Evolutionary conservation across 2,113 vertebrate genomes (phyloP).

Genomic region (Peromyscus polionotus): DNA sequence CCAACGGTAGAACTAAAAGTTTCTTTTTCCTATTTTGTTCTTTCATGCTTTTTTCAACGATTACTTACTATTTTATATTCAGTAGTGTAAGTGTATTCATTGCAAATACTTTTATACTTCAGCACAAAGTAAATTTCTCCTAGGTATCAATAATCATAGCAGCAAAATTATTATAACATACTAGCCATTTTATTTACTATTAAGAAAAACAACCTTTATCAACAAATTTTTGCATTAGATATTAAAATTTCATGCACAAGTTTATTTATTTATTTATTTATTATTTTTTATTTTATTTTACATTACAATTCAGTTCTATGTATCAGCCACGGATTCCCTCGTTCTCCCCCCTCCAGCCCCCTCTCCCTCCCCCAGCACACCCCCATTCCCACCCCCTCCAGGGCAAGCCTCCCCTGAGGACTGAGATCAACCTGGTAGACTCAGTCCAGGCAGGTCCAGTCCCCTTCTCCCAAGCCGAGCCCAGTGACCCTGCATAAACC

Average conservation of each 20-base stretch:
- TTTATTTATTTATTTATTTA: background rate
- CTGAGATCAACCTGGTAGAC: too few species aligned
- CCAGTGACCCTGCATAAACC: too few species aligned
- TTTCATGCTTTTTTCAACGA: slow-evolving; percentile 23
- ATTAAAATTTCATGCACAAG: slow-evolving; percentile 11
- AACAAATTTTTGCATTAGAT: background rate
- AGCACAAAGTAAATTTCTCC: background rate
- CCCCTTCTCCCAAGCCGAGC: too few species aligned
- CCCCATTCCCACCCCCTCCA: too few species aligned
- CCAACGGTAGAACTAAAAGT: background rate
- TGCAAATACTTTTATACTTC: background rate
- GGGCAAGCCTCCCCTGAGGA: too few species aligned
- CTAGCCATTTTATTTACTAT: background rate
- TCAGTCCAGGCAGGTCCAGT: too few species aligned
- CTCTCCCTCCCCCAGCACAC: too few species aligned
- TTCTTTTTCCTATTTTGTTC: background rate
- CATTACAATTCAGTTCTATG: too few species aligned
- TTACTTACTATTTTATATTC: background rate
- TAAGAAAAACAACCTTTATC: background rate
- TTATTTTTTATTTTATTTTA: too few species aligned
- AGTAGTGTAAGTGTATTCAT: background rate
- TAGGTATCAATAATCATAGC: background rate
- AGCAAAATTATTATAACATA: background rate
- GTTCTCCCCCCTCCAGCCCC: too few species aligned
- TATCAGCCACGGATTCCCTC: too few species aligned